phyloP scores from a whole-genome alignment of 1,140 invertebrate genomes.

The Bombus huntii region DNA sequence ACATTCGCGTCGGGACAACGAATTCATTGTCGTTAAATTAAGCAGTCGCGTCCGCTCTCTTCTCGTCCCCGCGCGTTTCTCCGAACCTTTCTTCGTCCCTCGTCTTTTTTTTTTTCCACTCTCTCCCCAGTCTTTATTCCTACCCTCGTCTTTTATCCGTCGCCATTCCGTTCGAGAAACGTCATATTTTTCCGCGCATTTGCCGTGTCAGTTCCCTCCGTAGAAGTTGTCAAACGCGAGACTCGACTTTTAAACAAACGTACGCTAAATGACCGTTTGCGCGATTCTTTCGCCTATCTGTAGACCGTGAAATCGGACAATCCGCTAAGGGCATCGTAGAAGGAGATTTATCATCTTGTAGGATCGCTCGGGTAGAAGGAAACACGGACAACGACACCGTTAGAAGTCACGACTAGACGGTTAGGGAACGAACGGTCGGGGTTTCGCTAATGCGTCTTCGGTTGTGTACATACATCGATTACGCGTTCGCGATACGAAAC shows the following conservation, averaged over 20 bases:
- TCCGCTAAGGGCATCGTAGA: no score
- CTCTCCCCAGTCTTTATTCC: no score
- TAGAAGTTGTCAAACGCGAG: background rate
- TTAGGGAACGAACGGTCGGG: background rate
- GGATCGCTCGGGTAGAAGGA: background rate
- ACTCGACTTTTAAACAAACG: background rate
- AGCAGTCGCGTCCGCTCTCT: background rate
- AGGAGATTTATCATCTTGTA: background rate
- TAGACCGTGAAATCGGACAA: no score
- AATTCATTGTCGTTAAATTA: conserved; percentile 65
- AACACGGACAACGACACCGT: no score
- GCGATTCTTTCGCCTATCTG: no score
- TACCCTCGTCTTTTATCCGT: no score
- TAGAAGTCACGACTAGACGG: background rate
- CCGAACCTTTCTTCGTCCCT: background rate
- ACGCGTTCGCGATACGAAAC: background rate
- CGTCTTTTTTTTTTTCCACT: no score
- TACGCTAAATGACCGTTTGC: no score
- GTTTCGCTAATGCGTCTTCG: background rate
- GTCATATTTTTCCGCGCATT: background rate
- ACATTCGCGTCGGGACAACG: conserved; percentile 46
- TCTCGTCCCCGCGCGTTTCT: background rate
- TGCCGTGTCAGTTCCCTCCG: no score
- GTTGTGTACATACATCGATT: background rate
- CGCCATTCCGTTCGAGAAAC: no score